These are phyloP conservation scores for Molossus alvarezi DNA, from an alignment of 2,797 vertebrate species.

Conservation along the genomic window DNA sequence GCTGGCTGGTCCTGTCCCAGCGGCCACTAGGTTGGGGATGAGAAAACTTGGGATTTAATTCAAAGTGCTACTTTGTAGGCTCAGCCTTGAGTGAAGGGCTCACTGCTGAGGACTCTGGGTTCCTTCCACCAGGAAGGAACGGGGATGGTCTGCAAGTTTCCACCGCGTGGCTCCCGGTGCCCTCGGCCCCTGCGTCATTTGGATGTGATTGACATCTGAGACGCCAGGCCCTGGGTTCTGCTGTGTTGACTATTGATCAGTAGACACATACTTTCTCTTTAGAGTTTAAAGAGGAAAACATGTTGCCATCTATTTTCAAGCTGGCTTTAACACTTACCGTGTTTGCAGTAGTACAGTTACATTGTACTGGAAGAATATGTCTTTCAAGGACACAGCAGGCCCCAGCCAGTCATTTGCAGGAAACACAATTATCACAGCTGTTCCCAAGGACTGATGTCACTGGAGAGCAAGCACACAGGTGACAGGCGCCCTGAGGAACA, in stretches of 20 bases:
- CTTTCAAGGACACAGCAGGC: conserved; percentile 68
- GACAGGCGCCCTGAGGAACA: conserved; percentile 70
- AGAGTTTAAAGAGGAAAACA: conserved; percentile 21
- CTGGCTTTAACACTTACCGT: background rate
- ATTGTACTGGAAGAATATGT: background rate
- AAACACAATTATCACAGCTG: conserved; percentile 76
- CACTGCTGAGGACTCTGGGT: background rate
- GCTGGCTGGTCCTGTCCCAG: background rate
- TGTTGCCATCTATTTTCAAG: background rate
- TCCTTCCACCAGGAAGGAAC: background rate
- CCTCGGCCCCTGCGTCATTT: too few relatives aligned
- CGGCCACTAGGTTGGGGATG: background rate
- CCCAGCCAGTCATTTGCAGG: conserved; percentile 57
- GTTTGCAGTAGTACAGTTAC: conserved; percentile 33
- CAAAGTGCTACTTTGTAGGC: background rate
- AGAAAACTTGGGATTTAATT: conserved; percentile 3
- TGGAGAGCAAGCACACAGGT: conserved; percentile 56
- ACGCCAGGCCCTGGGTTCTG: background rate
- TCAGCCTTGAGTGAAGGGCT: background rate
- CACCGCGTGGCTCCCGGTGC: background rate
- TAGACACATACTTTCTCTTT: background rate
- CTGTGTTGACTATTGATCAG: background rate
- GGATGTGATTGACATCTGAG: too few relatives aligned
- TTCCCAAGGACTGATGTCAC: conserved; percentile 74
- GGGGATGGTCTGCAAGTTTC: background rate